Conservation (phyloP, 2,797 vertebrate genomes). For the Darevskia mixta region DNA sequence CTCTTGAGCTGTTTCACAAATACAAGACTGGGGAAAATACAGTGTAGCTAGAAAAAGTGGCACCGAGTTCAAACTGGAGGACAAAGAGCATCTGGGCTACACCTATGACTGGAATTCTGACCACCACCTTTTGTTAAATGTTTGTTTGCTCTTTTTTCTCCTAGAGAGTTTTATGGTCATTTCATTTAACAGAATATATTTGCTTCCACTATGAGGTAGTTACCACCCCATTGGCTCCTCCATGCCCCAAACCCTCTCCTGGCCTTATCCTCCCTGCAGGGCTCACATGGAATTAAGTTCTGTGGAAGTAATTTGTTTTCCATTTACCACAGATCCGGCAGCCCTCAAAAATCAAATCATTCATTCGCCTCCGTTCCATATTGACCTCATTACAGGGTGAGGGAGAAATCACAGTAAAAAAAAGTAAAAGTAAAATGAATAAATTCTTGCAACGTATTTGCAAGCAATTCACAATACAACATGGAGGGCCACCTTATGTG, state of each 20-base stretch:
- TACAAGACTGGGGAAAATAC: neutral
- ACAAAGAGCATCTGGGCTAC: neutral
- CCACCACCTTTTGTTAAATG: conserved; percentile 18
- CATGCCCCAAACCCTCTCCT: neutral
- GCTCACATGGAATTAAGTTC: neutral
- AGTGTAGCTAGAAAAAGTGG: neutral
- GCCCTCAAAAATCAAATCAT: neutral
- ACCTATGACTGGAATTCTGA: neutral
- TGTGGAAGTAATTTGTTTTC: neutral
- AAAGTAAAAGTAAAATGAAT: neutral
- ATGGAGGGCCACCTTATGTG: neutral
- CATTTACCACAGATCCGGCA: neutral
- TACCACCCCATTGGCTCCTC: neutral
- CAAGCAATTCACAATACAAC: neutral
- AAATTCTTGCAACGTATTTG: neutral
- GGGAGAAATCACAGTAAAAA: neutral
- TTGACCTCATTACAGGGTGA: neutral
- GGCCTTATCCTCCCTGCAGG: neutral
- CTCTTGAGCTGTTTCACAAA: conserved; percentile 1
- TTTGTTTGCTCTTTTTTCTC: neutral
- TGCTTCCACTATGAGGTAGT: neutral
- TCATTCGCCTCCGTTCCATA: neutral
- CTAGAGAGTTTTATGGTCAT: neutral
- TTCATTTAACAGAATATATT: neutral
- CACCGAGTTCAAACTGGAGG: conserved; percentile 3